These are phyloP conservation scores for Florisuga fusca DNA, from an alignment of 2,797 vertebrate species.

Conservation along the genomic window DNA sequence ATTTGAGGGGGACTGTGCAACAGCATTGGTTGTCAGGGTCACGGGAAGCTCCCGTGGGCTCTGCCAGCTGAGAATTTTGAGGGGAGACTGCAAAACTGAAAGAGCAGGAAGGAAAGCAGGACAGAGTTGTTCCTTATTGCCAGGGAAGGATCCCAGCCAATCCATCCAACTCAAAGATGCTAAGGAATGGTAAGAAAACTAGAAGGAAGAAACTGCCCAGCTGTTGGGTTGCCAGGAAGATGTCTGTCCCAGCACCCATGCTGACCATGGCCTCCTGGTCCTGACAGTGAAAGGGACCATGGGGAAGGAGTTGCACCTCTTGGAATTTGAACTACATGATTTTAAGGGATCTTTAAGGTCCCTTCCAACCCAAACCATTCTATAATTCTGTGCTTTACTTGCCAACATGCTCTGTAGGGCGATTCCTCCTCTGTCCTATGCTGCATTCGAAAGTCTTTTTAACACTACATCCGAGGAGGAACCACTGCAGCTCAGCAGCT, in stretches of 20 bases:
- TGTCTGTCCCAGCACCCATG: background rate
- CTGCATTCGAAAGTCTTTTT: conserved; percentile 25
- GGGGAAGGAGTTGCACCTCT: conserved; percentile 27
- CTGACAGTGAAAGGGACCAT: background rate
- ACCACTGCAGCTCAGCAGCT: background rate
- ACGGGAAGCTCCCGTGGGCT: background rate
- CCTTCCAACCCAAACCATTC: too few species aligned
- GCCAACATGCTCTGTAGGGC: background rate
- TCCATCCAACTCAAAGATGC: background rate
- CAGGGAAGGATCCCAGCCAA: background rate
- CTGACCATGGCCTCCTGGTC: background rate
- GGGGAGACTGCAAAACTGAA: background rate
- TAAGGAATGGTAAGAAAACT: background rate
- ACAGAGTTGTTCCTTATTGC: background rate
- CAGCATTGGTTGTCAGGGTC: background rate
- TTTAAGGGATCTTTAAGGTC: too few species aligned
- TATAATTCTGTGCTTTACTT: background rate
- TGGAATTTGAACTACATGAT: too few species aligned
- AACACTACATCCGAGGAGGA: background rate
- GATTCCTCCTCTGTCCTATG: conserved; percentile 5
- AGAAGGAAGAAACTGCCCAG: background rate
- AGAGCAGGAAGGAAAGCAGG: background rate
- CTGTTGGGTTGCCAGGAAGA: background rate
- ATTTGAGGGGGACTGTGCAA: background rate
- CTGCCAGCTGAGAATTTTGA: background rate